Evolutionary conservation across 2,888 invertebrate species (phyloP), one percentile per base, ranked within the genome.

Genomic region (Lissonota sp.): DNA sequence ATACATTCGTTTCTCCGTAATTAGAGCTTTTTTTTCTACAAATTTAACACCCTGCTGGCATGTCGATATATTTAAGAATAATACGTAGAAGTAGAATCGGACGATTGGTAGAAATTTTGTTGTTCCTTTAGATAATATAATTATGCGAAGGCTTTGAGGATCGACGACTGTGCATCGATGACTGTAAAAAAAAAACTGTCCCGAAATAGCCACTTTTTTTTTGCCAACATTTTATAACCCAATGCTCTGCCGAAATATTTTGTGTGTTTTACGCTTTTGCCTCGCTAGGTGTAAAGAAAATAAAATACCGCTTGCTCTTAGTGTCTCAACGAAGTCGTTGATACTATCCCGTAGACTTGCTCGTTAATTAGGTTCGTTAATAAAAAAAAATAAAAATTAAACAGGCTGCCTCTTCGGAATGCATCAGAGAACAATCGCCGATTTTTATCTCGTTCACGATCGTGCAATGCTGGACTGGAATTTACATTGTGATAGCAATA

Each of bases 41-140:
- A 81, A 77, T 83, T 80, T 83, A 79, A 82, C 79, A 80, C 79
- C 80, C 82, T 74, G 82, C 81, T 42, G 26, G 66, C 70, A 81
- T 78, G 77, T 49, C 39, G 37, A 62, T 73, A 60, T 58, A 46
- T 66, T 74, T 42, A 57, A 51, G 14, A 12, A 26, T 69, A 70
- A 58, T 42, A 69, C 16, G 58, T 74, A 64, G 69, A 12, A 53
- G 42, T 70, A 69, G 8, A 66, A 42, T 58, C n/a, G 58, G 42
- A 66, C 16, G 51, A 67, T 6, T 58, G 53, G 40, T 53, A 44
- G 1, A 44, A 44, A 44, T 26, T 26, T 26, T 26, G 26, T 26
- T 26, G 26, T 26, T 26, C 26, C 58, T 63, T 53, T 3, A 60
- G 42, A 53, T 6, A 75, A 58, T 26, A 37, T 70, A 70, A 40